Percentiles rank a stretch among this genome's conserved stretches.
phyloP scores from a whole-genome alignment of 1,140 invertebrate species.

The Lanistes nyassanus region DNA sequence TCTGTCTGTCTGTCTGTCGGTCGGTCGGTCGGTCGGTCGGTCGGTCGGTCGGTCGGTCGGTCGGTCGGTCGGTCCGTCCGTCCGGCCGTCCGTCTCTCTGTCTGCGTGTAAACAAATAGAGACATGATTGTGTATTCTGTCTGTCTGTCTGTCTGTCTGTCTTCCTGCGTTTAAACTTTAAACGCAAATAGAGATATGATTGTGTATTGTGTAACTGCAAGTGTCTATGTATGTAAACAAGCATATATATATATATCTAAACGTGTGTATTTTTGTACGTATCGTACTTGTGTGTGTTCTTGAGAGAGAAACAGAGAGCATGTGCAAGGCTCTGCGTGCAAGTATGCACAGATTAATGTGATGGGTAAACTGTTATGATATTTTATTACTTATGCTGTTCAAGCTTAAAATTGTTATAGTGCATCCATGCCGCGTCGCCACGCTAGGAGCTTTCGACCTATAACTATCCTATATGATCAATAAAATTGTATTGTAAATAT shows the following conservation, averaged over 20 bases:
- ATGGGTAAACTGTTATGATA: neutral
- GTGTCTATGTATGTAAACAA: neutral
- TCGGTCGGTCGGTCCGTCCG: no score
- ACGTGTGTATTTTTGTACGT: no score
- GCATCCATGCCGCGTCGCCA: no score
- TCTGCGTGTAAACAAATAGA: no score
- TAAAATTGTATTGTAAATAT: no score
- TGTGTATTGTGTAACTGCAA: neutral
- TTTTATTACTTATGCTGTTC: no score
- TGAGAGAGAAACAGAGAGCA: neutral
- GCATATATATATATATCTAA: no score
- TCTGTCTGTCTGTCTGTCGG: slow-evolving; percentile 3
- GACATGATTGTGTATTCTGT: neutral
- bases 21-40: neutral
- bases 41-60: no score
- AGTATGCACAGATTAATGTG: neutral
- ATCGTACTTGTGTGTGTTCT: neutral
- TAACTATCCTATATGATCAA: no score
- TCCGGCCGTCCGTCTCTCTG: no score
- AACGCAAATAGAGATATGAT: neutral
- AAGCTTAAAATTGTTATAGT: no score
- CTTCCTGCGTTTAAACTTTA: neutral
- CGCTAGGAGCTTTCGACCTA: no score
- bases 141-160: slow-evolving; percentile 10
- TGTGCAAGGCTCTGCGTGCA: neutral